Base-by-base conservation (phyloP, 2,797 vertebrate genomes). In the Myotis daubentonii region DNA sequence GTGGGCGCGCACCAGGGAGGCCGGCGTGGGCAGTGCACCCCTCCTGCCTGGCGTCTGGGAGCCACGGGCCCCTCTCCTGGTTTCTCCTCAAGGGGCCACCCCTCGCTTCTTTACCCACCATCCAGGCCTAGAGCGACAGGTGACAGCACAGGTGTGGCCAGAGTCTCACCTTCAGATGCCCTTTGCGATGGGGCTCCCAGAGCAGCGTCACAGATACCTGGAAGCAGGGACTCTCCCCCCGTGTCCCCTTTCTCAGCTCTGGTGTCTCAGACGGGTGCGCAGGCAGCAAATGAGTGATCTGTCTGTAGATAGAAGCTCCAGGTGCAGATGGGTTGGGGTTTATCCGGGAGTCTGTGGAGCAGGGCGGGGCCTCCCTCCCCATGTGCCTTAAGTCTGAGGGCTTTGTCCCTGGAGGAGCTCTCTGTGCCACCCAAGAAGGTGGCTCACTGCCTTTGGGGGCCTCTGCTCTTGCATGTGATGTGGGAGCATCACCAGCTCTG, bases 41-140 rank as follows among this genome's bases (percentile, higher is more conserved):
- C 11, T 66, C 38, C n/a, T n/a, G 11, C 90, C 30, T 7, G 47
- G 51, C 13, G 2, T 17, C 20, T 10, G 30, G 68, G 68, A 19
- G 11, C 28, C 2, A 1, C 23, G 6, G 57, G 41, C 9, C 36
- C 4, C 16, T 8, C 4, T 20, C 6, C 44, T 1, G 0, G 2
- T 11, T 85, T 49, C n/a, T 81, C n/a, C 28, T 44, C 0, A 8
- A 28, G 65, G 72, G 60, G 11, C 36, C 5, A 4, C 28, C 53
- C 33, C 3, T 55, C 13, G 0, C 71, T 36, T 62, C 65, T 71
- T 44, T 28, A 8, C 28, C 51, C 41, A 15, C 53, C 41, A 0
- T 30, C 62, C 22, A n/a, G 6, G 33, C 55, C 33, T 49, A 8
- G 0, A 49, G 8, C 0, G 5, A 17, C 47, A 22, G 74, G 44